A percentile compares a stretch with the other conserved stretches of the same genome.
phyloP scores from a whole-genome alignment of 2,113 vertebrate species.

The Anarhynchus alexandrinus region DNA sequence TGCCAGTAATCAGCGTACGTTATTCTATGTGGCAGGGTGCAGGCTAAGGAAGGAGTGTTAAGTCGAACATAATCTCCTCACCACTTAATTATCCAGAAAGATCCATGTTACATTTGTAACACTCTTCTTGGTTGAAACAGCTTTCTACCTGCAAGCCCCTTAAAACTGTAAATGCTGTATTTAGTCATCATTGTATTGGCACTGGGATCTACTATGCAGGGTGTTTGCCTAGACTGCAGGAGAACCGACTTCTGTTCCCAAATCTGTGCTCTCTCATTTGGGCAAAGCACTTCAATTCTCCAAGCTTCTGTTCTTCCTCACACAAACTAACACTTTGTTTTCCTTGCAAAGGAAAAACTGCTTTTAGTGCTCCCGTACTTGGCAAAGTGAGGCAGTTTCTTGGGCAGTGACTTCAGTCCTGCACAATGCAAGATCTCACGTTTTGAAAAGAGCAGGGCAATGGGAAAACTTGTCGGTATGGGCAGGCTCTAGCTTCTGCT shows the following conservation, averaged over 20 bases:
- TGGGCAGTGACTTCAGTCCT: neutral
- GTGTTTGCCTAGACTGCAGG: neutral
- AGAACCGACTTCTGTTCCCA: neutral
- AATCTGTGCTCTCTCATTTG: neutral
- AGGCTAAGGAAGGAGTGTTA: neutral
- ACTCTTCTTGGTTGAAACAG: neutral
- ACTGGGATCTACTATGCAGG: neutral
- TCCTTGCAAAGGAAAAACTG: neutral
- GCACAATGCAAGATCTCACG: neutral
- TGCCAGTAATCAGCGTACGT: neutral
- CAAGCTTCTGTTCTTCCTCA: neutral
- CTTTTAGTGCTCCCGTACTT: neutral
- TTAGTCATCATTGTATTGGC: neutral
- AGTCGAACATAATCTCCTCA: neutral
- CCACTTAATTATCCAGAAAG: neutral
- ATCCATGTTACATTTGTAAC: neutral
- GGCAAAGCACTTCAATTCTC: neutral
- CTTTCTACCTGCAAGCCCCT: neutral
- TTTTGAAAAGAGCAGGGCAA: neutral
- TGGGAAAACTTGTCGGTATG: neutral
- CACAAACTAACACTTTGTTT: neutral
- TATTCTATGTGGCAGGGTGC: neutral
- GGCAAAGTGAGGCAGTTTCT: neutral
- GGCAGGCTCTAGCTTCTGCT: neutral
- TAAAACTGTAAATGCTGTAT: neutral